Evolutionary conservation across 2,113 vertebrate genomes (phyloP), one percentile per base, ranked within the genome.

Genomic region (Sander lucioperca): DNA sequence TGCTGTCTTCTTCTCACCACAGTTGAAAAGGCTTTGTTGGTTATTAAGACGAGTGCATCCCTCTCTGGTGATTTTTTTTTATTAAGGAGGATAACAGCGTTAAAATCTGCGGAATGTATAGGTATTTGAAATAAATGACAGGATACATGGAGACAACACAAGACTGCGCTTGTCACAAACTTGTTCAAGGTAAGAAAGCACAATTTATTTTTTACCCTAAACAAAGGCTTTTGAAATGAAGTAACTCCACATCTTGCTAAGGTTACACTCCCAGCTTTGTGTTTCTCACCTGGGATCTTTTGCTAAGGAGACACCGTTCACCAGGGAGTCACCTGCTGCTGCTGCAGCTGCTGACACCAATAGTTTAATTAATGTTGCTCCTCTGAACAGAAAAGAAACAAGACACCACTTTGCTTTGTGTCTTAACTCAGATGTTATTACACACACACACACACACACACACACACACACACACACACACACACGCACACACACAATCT

Each of bases 101-200:
- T 61, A 30, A 70, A 9, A 66, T 63, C 25, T 76, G 73, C 56
- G 12, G 62, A 82, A 78, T 61, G 77, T 59, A 2, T 43, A 43
- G 62, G 8, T 25, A 53, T 77, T 68, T 77, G 76, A 36, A 65
- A 62, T 88, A 51, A 77, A 59, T 76, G 51, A 67, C 64, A 70
- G 81, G 76, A 88, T 88, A 88, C 85, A 90, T 90, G 91, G 89
- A 81, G 66, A 78, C 56, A 88, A 70, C 66, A 80, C 33, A 73
- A 82, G 82, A 30, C 63, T 80, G 73, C 67, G 39, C 56, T 76
- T 50, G 77, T 77, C 68, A 82, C 78, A 85, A 84, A 84, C 74
- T 72, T 79, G 66, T 47, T 45, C 87, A 67, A 89, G 89, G 87
- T 90, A 88, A 72, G 61, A 78, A 27, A 65, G 1, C 21, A n/a